A percentile compares a stretch with the other conserved stretches of the same genome.
Conservation (phyloP, 2,797 vertebrate genomes). For the Ciconia nigra region DNA sequence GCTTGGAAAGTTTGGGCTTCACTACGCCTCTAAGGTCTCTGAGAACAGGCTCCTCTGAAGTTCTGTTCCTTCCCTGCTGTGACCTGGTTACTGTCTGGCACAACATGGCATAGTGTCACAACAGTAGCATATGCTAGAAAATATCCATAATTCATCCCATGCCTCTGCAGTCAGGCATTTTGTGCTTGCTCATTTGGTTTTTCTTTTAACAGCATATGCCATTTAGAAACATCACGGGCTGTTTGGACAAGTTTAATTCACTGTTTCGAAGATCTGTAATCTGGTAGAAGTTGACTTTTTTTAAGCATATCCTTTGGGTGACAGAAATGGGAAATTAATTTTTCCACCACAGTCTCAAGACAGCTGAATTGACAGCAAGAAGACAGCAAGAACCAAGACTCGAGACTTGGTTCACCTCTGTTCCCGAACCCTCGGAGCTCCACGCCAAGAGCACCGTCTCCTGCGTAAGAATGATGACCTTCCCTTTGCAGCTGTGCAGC, state of each 20-base stretch:
- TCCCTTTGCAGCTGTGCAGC: not conserved
- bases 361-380: too few relatives aligned
- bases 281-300: not conserved
- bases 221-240: slow-evolving; percentile 6
- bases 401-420: accelerated
- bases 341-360: not conserved
- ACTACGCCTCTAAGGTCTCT: accelerated
- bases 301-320: not conserved
- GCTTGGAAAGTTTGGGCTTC: not conserved
- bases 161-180: slow-evolving; percentile 2
- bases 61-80: not conserved
- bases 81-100: slow-evolving; percentile 32
- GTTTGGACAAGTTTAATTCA: not conserved
- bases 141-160: not conserved
- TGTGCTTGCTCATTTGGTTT: slow-evolving; percentile 6
- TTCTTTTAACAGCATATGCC: slow-evolving; percentile 6
- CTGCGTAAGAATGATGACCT: accelerated
- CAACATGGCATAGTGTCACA: not conserved
- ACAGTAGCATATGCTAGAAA: slow-evolving; percentile 10
- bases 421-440: accelerated
- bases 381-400: too few relatives aligned
- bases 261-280: not conserved
- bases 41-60: not conserved
- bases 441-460: accelerated
- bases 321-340: not conserved